phyloP scores from a whole-genome alignment of 2,888 invertebrate genomes.

The Hyppa rectilinea region DNA sequence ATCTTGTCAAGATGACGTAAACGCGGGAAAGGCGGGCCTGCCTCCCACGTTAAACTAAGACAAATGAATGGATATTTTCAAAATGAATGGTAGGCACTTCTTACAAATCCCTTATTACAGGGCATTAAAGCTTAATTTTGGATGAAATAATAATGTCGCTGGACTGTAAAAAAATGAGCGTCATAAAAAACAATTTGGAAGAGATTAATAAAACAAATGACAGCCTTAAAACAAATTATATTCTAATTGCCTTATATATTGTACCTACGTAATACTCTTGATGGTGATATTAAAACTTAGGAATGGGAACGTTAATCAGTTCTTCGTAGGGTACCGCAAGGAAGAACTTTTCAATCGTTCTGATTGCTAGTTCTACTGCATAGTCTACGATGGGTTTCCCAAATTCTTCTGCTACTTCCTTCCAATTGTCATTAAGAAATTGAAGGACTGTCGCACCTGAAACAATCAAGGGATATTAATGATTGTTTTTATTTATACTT shows the following conservation, averaged over 20 bases:
- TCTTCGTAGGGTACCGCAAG: constrained; percentile 83
- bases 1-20: constrained; percentile 73
- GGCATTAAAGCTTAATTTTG: constrained; percentile 22
- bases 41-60: constrained; percentile 74
- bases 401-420: constrained; percentile 83
- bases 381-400: constrained; percentile 87
- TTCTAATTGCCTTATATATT: constrained; percentile 31
- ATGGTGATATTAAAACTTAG: constrained; percentile 63
- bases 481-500: not conserved
- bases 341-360: constrained; percentile 85
- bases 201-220: constrained; percentile 56
- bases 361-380: constrained; percentile 82
- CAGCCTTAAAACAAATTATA: constrained; percentile 33
- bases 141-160: not conserved
- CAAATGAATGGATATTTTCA: constrained; percentile 72
- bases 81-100: constrained; percentile 26
- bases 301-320: constrained; percentile 82
- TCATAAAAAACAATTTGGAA: not conserved
- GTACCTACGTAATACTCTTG: constrained; percentile 35
- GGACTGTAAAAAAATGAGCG: not conserved
- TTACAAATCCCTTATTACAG: constrained; percentile 25
- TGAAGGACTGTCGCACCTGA: constrained; percentile 81
- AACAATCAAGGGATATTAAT: constrained; percentile 48
- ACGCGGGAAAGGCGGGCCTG: constrained; percentile 81
- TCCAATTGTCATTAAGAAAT: constrained; percentile 87